Conservation (phyloP, 2,888 invertebrate species). For the Elaeidobius kamerunicus region DNA sequence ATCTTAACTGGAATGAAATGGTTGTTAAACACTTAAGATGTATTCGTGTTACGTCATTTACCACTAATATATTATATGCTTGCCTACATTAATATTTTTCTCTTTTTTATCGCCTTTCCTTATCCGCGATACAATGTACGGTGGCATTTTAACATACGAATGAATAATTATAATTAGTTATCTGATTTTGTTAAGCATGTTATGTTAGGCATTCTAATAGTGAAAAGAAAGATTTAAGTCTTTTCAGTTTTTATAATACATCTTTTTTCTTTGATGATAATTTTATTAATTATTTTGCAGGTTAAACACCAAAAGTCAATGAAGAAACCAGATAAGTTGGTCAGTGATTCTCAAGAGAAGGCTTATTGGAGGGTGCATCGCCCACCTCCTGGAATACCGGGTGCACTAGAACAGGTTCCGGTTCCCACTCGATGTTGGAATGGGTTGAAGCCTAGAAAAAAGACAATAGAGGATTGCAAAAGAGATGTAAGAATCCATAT, state of each 20-base stretch:
- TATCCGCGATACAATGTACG: not conserved
- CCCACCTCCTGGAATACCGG: slow-evolving; percentile 86
- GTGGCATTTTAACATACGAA: not conserved
- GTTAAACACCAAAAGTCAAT: slow-evolving; percentile 88
- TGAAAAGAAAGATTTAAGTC: not conserved
- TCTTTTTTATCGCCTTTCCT: not conserved
- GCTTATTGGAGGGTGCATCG: slow-evolving; percentile 97
- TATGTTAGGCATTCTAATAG: not conserved
- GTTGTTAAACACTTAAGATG: not conserved
- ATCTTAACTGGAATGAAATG: not conserved
- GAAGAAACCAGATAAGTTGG: slow-evolving; percentile 94
- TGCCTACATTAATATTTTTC: not conserved
- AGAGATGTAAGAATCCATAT: slow-evolving; percentile 79
- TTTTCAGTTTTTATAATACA: not conserved
- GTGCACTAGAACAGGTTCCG: slow-evolving; percentile 82
- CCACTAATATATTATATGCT: no score
- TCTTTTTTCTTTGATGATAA: not conserved
- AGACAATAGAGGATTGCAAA: slow-evolving; percentile 72
- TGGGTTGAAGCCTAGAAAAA: slow-evolving; percentile 66
- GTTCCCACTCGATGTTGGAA: slow-evolving; percentile 72
- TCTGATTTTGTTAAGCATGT: not conserved
- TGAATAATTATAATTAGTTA: not conserved
- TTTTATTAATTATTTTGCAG: slow-evolving; percentile 47
- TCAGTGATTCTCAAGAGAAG: slow-evolving; percentile 94
- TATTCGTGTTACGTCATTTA: not conserved